Evolutionary conservation across 2,113 vertebrate species (phyloP).

Genomic region (Rhinolophus ferrumequinum): DNA sequence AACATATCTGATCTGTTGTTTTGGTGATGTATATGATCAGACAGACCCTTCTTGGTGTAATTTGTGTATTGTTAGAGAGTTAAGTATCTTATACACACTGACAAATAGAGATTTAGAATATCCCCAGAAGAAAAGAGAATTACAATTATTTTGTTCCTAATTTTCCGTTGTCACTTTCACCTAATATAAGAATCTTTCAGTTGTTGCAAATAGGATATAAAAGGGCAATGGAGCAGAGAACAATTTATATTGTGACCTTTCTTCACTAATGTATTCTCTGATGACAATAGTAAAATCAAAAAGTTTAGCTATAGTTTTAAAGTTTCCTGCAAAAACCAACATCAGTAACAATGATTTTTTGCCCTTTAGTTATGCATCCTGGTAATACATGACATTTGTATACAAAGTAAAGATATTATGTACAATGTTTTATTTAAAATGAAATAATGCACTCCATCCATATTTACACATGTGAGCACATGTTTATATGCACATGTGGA

Average conservation of each 20-base stretch:
- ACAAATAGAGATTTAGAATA: constrained; percentile 6
- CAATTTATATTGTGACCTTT: constrained; percentile 35
- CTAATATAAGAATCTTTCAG: background rate
- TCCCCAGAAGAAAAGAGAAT: background rate
- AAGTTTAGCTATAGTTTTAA: constrained; percentile 21
- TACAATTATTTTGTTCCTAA: background rate
- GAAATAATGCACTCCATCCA: background rate
- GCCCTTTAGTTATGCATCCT: background rate
- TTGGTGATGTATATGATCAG: background rate
- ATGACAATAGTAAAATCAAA: background rate
- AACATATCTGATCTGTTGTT: background rate
- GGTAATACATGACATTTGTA: background rate
- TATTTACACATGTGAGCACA: background rate
- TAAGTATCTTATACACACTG: background rate
- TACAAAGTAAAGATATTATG: background rate
- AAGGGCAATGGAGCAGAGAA: background rate
- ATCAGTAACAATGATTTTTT: background rate
- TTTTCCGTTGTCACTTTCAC: constrained; percentile 31
- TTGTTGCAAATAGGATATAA: constrained; percentile 38
- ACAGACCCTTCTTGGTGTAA: background rate
- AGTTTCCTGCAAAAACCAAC: background rate
- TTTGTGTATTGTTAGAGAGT: background rate
- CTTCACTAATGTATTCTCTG: constrained; percentile 28
- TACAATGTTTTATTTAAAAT: background rate
- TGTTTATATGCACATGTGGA: background rate